These are phyloP conservation scores for Rhea americana DNA, from an alignment of 2,113 vertebrate genomes.

Conservation along the genomic window DNA sequence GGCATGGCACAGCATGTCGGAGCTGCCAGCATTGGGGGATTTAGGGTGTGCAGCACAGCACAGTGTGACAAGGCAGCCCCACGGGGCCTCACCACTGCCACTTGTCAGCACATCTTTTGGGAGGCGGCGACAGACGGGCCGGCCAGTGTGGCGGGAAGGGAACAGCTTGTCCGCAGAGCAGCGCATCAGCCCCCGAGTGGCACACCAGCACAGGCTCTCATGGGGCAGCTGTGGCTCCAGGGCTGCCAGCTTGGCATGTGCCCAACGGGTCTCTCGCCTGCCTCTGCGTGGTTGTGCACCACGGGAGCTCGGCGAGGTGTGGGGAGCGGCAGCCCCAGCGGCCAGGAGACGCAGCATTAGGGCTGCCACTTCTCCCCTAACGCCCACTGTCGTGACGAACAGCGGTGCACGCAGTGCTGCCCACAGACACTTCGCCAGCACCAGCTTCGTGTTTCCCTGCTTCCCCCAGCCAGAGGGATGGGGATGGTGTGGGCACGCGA, in stretches of 20 bases:
- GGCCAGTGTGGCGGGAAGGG: not conserved
- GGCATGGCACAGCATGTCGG: no score
- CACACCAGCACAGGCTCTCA: not conserved
- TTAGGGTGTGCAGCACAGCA: no score
- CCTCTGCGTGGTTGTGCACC: no score
- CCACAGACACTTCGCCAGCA: not conserved
- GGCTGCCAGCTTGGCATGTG: no score
- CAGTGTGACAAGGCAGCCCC: no score
- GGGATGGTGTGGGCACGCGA: no score
- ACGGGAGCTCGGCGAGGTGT: fast-evolving
- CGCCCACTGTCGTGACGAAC: not conserved
- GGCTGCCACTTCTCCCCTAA: not conserved
- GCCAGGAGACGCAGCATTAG: not conserved
- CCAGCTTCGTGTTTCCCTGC: not conserved
- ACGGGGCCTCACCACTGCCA: no score
- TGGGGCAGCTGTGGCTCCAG: fast-evolving
- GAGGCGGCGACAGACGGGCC: not conserved
- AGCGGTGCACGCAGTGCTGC: fast-evolving
- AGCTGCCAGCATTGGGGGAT: no score
- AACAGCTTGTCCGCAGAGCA: slow-evolving; percentile 15
- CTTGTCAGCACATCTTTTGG: no score
- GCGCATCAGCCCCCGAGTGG: not conserved
- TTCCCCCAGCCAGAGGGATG: not conserved
- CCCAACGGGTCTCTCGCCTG: no score
- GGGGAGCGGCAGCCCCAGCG: fast-evolving